phyloP scores from a whole-genome alignment of 2,888 invertebrate genomes.

The Dynastes tityus region DNA sequence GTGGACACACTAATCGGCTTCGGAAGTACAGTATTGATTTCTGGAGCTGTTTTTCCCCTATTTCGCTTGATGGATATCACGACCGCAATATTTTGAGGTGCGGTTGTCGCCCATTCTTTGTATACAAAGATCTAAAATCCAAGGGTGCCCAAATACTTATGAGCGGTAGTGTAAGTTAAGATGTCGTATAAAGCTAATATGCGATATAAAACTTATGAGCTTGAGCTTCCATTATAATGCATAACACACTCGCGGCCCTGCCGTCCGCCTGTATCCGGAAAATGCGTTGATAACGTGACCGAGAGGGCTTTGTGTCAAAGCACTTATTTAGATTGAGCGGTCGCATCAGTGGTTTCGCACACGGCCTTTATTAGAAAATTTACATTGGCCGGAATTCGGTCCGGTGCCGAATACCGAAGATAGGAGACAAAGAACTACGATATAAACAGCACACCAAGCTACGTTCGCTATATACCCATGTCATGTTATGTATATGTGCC shows the following conservation, averaged over 20 bases:
- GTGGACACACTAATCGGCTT: too few relatives aligned
- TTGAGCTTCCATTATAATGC: conserved; percentile 35
- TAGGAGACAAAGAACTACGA: conserved; percentile 20
- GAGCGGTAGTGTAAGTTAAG: not conserved
- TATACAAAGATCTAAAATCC: too few relatives aligned
- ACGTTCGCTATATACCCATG: not conserved
- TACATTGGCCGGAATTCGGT: conserved; percentile 33
- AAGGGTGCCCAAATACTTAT: too few relatives aligned
- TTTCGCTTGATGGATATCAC: too few relatives aligned
- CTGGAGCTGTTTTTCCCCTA: too few relatives aligned
- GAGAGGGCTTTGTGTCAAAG: conserved; percentile 50
- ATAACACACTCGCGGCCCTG: not conserved
- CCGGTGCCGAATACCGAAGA: not conserved
- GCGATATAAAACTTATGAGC: not conserved
- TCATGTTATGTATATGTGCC: not conserved
- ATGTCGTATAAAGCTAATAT: not conserved
- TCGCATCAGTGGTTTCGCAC: conserved; percentile 42
- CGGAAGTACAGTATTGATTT: too few relatives aligned
- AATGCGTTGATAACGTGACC: conserved; percentile 44
- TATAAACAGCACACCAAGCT: not conserved
- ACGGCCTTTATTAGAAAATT: conserved; percentile 46
- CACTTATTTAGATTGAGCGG: conserved; percentile 51
- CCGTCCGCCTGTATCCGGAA: not conserved
- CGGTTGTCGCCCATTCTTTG: too few relatives aligned
- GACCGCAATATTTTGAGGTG: too few relatives aligned